phyloP scores from a whole-genome alignment of 2,113 vertebrate species.

The Dipodomys merriami region DNA sequence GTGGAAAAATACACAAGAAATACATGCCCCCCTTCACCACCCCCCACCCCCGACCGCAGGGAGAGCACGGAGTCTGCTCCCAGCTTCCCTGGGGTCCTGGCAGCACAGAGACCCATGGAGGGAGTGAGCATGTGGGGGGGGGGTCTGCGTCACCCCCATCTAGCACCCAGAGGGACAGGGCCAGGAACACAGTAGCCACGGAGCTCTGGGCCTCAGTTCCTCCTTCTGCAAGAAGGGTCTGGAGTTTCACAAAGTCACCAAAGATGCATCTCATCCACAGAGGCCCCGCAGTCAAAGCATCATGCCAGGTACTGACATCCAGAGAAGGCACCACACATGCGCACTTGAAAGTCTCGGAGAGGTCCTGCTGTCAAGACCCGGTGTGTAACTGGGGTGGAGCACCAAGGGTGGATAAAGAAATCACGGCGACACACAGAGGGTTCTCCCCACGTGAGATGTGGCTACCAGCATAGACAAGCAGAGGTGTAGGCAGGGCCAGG shows the following conservation, averaged over 20 bases:
- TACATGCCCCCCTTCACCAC: neutral
- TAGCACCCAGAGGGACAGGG: neutral
- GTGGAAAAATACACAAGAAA: slow-evolving; percentile 59
- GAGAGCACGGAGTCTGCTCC: neutral
- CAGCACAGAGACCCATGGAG: too few relatives aligned
- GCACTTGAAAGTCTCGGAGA: slow-evolving; percentile 7
- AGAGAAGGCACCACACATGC: too few relatives aligned
- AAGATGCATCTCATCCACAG: neutral
- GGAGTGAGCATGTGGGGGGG: too few relatives aligned
- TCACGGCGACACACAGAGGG: neutral
- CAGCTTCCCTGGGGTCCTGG: neutral
- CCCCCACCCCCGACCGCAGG: neutral
- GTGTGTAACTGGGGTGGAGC: too few relatives aligned
- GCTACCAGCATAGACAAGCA: rapidly evolving
- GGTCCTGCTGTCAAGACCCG: neutral
- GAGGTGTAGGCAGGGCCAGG: neutral
- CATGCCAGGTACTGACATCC: too few relatives aligned
- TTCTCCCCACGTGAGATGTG: neutral
- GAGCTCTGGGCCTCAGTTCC: neutral
- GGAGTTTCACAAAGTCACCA: neutral
- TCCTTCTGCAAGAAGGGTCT: neutral
- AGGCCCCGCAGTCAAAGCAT: neutral
- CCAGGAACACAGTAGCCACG: neutral
- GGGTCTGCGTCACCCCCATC: neutral
- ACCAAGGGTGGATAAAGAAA: neutral